Evolutionary conservation across 1,140 invertebrate species (phyloP).

Genomic region (Diachasma alloeum): DNA sequence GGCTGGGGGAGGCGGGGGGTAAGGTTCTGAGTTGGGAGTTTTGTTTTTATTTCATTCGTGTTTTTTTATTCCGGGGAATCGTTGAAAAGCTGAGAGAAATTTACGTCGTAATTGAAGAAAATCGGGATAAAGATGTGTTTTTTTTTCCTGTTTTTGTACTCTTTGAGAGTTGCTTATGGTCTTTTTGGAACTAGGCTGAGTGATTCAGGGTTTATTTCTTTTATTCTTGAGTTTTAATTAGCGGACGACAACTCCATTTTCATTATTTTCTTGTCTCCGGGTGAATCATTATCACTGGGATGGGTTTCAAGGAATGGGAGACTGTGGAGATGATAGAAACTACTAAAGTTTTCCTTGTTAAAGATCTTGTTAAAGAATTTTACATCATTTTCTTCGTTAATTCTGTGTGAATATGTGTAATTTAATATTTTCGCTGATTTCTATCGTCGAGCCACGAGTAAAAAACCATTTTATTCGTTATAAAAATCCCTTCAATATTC

Average conservation of each 20-base stretch:
- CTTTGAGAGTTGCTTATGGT: not conserved
- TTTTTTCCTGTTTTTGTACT: not conserved
- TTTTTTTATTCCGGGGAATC: not conserved
- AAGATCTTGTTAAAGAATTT: too few species aligned
- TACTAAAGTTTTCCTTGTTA: too few species aligned
- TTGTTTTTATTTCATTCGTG: not conserved
- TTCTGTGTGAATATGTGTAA: too few species aligned
- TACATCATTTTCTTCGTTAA: too few species aligned
- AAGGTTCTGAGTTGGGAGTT: too few species aligned
- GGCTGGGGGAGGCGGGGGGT: too few species aligned
- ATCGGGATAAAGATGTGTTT: conserved; percentile 2
- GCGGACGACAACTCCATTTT: not conserved
- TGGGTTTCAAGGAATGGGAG: not conserved
- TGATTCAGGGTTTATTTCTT: not conserved
- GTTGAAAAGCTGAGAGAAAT: conserved; percentile 6
- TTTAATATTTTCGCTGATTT: too few species aligned
- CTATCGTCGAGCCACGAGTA: too few species aligned
- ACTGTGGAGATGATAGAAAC: not conserved
- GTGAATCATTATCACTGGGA: not conserved
- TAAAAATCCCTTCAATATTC: too few species aligned
- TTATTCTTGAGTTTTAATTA: conserved; percentile 12
- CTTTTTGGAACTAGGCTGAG: not conserved
- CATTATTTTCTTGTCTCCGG: not conserved
- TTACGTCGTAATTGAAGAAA: conserved; percentile 11
- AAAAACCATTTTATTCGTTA: too few species aligned